Percentiles rank a stretch among this genome's conserved stretches.
These are phyloP conservation scores for Ariolimax columbianus DNA, from an alignment of 2,888 invertebrate genomes.

Conservation along the genomic window DNA sequence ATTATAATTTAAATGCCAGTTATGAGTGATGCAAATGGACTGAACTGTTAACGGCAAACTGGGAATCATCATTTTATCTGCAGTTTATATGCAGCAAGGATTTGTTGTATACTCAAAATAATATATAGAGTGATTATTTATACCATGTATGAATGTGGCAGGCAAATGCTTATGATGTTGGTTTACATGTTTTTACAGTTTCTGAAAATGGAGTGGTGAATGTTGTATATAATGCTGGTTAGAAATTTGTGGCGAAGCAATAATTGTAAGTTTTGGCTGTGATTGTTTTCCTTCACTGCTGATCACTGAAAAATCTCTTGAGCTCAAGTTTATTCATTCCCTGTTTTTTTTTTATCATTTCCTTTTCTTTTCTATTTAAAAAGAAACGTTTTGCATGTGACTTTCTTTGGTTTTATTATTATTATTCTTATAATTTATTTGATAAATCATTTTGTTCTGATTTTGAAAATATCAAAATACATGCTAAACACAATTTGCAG, in stretches of 20 bases:
- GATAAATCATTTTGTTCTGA: background rate
- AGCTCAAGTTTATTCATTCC: background rate
- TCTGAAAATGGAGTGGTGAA: background rate
- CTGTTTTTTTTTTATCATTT: background rate
- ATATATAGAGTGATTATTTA: background rate
- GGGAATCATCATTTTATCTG: background rate
- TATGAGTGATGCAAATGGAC: background rate
- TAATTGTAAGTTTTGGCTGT: slow-evolving; percentile 23
- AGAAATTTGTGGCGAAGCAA: background rate
- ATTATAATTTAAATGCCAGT: background rate
- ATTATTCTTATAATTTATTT: background rate
- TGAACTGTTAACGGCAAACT: background rate
- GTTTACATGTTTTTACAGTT: background rate
- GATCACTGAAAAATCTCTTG: slow-evolving; percentile 20
- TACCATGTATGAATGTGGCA: background rate
- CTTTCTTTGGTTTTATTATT: background rate
- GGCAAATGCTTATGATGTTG: background rate
- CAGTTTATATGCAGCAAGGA: background rate
- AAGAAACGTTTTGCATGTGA: too few species aligned
- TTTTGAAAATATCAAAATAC: background rate
- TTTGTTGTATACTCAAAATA: background rate
- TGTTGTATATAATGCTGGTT: background rate
- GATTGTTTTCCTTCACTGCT: slow-evolving; percentile 39
- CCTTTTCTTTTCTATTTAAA: too few species aligned
- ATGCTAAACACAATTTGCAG: background rate